Conservation (phyloP, 2,113 vertebrate genomes). For the Psittacula cyanocephala region DNA sequence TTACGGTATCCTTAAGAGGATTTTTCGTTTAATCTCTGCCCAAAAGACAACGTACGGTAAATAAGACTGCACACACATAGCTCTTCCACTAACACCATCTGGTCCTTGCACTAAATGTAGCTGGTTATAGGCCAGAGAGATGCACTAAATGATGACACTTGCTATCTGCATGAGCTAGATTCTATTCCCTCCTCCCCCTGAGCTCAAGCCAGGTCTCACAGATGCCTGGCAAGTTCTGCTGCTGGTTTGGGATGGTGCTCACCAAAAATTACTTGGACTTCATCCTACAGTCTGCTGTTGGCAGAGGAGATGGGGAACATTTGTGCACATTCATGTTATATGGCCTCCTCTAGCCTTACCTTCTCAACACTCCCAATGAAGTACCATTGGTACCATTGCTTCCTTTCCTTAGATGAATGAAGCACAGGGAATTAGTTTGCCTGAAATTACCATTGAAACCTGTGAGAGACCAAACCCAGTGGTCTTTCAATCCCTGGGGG, state of each 20-base stretch:
- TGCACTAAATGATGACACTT: rapidly evolving
- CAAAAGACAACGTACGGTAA: neutral
- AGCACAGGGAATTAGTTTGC: neutral
- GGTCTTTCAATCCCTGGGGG: no score
- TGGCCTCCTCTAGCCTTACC: neutral
- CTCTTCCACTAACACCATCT: neutral
- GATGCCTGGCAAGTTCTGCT: rapidly evolving
- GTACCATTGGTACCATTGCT: rapidly evolving
- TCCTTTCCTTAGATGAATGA: neutral
- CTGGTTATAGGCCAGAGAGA: neutral
- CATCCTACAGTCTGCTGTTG: rapidly evolving
- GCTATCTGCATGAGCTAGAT: rapidly evolving
- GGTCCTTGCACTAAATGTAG: neutral
- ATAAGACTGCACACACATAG: neutral
- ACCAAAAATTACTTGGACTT: rapidly evolving
- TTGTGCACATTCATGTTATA: neutral
- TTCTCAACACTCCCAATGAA: neutral
- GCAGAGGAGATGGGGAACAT: neutral
- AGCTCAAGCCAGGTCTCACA: neutral
- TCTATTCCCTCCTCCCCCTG: rapidly evolving
- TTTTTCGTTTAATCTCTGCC: conserved; percentile 5
- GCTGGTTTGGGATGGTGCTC: neutral
- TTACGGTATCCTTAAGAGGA: neutral
- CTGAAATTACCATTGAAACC: neutral
- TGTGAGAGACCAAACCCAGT: neutral